phyloP scores from a whole-genome alignment of 1,140 invertebrate species.

The Diprion similis region DNA sequence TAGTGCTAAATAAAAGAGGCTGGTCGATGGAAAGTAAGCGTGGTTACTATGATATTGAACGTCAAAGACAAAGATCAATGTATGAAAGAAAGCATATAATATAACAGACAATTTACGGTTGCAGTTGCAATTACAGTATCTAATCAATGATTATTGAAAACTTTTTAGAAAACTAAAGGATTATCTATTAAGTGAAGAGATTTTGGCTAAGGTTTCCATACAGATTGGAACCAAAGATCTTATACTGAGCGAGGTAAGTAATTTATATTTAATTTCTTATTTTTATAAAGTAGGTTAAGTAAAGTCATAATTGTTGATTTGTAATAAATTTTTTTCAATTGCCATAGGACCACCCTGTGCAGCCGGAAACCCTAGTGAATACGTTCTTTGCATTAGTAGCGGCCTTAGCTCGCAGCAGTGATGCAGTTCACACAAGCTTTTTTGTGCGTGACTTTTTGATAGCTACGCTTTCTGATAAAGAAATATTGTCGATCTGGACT shows the following conservation, averaged over 20 bases:
- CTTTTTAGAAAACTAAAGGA: constrained; percentile 65
- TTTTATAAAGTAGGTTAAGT: constrained; percentile 21
- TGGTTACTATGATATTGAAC: no score
- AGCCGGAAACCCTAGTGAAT: constrained; percentile 70
- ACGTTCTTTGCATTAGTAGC: constrained; percentile 85
- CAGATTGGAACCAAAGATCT: constrained; percentile 85
- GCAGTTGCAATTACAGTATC: no score
- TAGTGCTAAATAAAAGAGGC: no score
- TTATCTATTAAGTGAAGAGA: constrained; percentile 71
- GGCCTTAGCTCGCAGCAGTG: constrained; percentile 66
- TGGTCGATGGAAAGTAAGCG: no score
- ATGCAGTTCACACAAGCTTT: constrained; percentile 61
- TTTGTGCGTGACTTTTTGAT: constrained; percentile 91
- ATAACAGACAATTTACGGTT: no score
- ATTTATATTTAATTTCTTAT: constrained; percentile 22
- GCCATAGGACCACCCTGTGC: constrained; percentile 79
- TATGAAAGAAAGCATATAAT: no score
- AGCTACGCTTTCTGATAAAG: constrained; percentile 79
- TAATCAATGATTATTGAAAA: neutral
- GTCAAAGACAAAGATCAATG: no score
- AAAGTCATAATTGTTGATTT: constrained; percentile 24
- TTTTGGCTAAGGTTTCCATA: constrained; percentile 72
- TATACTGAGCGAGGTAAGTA: constrained; percentile 75
- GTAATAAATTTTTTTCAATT: constrained; percentile 31
- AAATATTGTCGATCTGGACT: constrained; percentile 84